These are phyloP conservation scores for Drosophila prostipennis DNA, from an alignment of 2,888 invertebrate species.

Conservation along the genomic window DNA sequence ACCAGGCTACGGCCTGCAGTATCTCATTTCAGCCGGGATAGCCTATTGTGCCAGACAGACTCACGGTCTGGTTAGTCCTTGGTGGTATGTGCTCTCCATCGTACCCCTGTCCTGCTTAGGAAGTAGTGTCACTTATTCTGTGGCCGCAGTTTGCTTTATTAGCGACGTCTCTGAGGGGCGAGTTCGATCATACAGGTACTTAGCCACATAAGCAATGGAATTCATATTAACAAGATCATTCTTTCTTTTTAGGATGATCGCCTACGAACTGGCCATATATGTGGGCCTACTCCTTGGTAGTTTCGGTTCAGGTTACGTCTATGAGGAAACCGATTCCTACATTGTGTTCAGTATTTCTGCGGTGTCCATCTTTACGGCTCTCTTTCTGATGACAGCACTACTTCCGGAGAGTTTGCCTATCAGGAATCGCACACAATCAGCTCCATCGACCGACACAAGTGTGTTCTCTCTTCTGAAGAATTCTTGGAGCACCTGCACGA, in stretches of 20 bases:
- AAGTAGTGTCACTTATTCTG: slow-evolving; percentile 86
- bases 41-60: slow-evolving; percentile 59
- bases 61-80: slow-evolving; percentile 73
- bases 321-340: slow-evolving; percentile 81
- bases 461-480: slow-evolving; percentile 52
- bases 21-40: slow-evolving; percentile 67
- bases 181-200: slow-evolving; percentile 87
- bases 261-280: slow-evolving; percentile 86
- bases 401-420: slow-evolving; percentile 78
- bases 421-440: background rate
- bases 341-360: slow-evolving; percentile 77
- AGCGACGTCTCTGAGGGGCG: slow-evolving; percentile 87
- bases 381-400: slow-evolving; percentile 62
- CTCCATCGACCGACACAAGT: slow-evolving; percentile 9
- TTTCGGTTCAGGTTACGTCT: slow-evolving; percentile 86
- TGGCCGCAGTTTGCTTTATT: slow-evolving; percentile 87
- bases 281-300: slow-evolving; percentile 87
- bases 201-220: background rate
- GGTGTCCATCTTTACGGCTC: slow-evolving; percentile 55
- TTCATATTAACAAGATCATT: background rate
- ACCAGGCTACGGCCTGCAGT: slow-evolving; percentile 78
- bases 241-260: slow-evolving; percentile 86
- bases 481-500: slow-evolving; percentile 73
- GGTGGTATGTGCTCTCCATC: slow-evolving; percentile 85
- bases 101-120: slow-evolving; percentile 87